Base-by-base conservation (phyloP, 2,888 invertebrate species). In the Drosophila mettleri region DNA sequence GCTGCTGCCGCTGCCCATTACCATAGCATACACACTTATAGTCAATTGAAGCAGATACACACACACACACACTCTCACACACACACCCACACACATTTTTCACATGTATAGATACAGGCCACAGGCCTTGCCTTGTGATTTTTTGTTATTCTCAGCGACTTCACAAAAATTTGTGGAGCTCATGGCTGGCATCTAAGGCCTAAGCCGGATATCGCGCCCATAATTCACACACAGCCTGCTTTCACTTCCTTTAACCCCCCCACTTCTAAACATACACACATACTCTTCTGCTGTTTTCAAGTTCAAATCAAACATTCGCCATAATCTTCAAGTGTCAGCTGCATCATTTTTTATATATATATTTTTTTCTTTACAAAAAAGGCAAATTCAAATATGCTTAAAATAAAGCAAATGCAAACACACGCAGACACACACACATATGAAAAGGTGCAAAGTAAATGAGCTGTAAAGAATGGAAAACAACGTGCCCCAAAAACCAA, bases 261-360 rank as follows among this genome's bases (percentile, higher is more conserved):
- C 7, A 24, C 8, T 2, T 33, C 12, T 18, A 20, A 41, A 41
- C 33, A 55, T 20, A 10, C 46, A 16, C 18, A 20, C 24, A 34
- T 24, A 31, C 33, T 31, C 9, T 29, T 24, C 27, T 61, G 45
- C 24, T 53, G 20, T 74, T 88, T 85, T 85, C 84, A 88, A 85
- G 87, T 88, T 85, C 85, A 85, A 86, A 74, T 71, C 83, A 83
- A 83, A 83, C 88, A 83, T 83, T 83, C 73, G 88, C 80, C 68
- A 75, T 86, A 85, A 85, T 88, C 84, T 72, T 75, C 69, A 68
- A 75, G 69, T 78, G 71, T 88, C 86, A 86, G 82, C 82, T 82
- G 86, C 86, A 74, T 64, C 69, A 68, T 67, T 74, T 80, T 71
- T 62, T 49, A 49, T 38, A 8, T 8, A 8, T 18, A n/a, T 45